A percentile compares a stretch with the other conserved stretches of the same genome.
phyloP scores from a whole-genome alignment of 2,888 invertebrate species.

The Dugesia japonica region DNA sequence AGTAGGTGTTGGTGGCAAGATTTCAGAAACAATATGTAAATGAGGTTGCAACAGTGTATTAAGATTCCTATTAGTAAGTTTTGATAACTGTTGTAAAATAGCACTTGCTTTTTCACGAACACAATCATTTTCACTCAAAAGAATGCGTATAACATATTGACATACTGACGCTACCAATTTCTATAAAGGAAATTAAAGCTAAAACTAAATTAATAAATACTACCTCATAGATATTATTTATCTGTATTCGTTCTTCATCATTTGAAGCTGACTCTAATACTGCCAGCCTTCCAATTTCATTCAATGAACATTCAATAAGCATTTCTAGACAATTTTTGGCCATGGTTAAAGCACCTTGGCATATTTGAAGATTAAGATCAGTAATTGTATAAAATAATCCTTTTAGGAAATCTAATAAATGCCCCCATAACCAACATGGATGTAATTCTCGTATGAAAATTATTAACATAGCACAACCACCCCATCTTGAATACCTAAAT shows the following conservation, averaged over 20 bases:
- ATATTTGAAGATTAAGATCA: conserved; percentile 54
- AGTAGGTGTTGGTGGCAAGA: conserved; percentile 86
- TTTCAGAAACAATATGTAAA: conserved; percentile 72
- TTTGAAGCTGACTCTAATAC: not conserved
- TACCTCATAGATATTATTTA: not conserved
- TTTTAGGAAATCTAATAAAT: conserved; percentile 46
- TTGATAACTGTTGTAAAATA: conserved; percentile 4
- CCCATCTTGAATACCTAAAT: conserved; percentile 38
- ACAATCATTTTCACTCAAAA: conserved; percentile 20
- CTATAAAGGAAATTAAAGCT: no score
- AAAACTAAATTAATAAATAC: no score
- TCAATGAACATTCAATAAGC: not conserved
- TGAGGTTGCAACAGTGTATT: conserved; percentile 86
- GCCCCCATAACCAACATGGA: conserved; percentile 45
- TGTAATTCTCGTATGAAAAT: conserved; percentile 38
- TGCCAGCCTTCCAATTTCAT: not conserved
- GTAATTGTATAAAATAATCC: conserved; percentile 47
- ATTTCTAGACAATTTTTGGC: conserved; percentile 17
- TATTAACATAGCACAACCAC: conserved; percentile 4
- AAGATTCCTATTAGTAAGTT: conserved; percentile 49
- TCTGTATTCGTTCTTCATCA: not conserved
- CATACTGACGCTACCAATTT: conserved; percentile 14
- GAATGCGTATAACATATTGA: conserved; percentile 3
- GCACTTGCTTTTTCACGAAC: not conserved
- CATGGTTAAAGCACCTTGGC: conserved; percentile 23